phyloP scores from a whole-genome alignment of 2,113 vertebrate species.

The Procavia capensis region DNA sequence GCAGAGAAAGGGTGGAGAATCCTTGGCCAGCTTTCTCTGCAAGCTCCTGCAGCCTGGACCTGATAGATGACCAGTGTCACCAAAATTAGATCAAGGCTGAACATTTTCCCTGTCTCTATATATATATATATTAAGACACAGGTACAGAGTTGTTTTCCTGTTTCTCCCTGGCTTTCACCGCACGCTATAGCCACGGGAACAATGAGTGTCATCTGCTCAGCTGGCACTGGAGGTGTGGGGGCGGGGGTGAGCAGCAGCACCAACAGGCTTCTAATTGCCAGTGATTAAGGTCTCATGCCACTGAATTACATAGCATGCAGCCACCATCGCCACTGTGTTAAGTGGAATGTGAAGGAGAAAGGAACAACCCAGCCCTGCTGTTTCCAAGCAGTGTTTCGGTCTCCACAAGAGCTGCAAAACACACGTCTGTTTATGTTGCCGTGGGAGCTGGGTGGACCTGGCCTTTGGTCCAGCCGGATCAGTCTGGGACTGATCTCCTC shows the following conservation, averaged over 20 bases:
- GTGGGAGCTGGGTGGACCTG: background rate
- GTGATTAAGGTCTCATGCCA: background rate
- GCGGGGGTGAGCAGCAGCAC: accelerated
- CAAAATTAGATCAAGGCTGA: slow-evolving; percentile 59
- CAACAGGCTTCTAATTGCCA: background rate
- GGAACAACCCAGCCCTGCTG: accelerated
- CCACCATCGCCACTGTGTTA: accelerated
- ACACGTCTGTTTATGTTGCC: background rate
- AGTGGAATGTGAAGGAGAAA: background rate
- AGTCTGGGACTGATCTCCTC: background rate
- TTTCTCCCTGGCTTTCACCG: background rate
- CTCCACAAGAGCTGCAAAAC: background rate
- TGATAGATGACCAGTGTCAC: slow-evolving; percentile 16
- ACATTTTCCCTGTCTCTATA: background rate
- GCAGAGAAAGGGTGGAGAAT: accelerated
- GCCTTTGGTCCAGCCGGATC: background rate
- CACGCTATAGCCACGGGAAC: background rate
- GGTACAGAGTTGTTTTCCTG: background rate
- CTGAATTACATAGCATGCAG: background rate
- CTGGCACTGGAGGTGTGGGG: background rate
- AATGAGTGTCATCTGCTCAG: background rate
- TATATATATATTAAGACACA: background rate
- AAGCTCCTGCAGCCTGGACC: background rate
- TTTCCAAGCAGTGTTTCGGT: background rate
- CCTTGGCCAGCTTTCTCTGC: accelerated